Percentiles rank a stretch among this genome's conserved stretches.
These are phyloP conservation scores for Chrosomus eos DNA, from an alignment of 2,797 vertebrate genomes.

Conservation along the genomic window DNA sequence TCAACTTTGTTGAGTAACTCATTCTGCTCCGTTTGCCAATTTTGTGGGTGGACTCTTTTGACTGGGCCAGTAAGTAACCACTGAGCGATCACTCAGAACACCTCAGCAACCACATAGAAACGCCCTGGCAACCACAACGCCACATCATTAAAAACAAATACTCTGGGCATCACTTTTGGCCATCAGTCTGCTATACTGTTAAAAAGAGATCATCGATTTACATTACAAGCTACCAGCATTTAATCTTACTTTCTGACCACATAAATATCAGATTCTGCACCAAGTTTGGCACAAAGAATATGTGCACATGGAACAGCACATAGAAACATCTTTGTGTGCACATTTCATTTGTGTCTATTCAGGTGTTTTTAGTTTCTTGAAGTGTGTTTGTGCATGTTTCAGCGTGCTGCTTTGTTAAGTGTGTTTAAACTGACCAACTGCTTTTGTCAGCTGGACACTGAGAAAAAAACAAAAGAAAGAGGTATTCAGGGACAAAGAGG, in stretches of 20 bases:
- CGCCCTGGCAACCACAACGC: background rate
- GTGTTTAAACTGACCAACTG: conserved; percentile 30
- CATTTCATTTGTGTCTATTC: conserved; percentile 6
- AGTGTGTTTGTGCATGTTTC: conserved; percentile 29
- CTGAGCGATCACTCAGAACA: background rate
- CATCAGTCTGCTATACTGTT: background rate
- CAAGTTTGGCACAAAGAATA: background rate
- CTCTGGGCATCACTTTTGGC: background rate
- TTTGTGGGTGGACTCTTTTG: background rate
- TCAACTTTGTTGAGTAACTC: background rate
- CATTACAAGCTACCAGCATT: background rate
- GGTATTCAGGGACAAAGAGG: conserved; percentile 10
- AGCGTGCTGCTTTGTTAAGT: conserved; percentile 20
- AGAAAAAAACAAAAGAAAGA: conserved; percentile 16
- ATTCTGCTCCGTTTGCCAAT: background rate
- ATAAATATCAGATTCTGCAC: background rate
- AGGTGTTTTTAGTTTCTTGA: conserved; percentile 4
- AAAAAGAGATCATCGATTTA: background rate
- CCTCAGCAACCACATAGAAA: background rate
- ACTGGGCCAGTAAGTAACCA: too few species aligned
- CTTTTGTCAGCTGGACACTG: conserved; percentile 39
- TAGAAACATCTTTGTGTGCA: conserved; percentile 7
- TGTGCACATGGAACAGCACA: background rate
- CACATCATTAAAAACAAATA: background rate
- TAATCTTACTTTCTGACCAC: background rate